These are phyloP conservation scores for Ormyrus thymus DNA, from an alignment of 2,888 invertebrate species.

Conservation along the genomic window DNA sequence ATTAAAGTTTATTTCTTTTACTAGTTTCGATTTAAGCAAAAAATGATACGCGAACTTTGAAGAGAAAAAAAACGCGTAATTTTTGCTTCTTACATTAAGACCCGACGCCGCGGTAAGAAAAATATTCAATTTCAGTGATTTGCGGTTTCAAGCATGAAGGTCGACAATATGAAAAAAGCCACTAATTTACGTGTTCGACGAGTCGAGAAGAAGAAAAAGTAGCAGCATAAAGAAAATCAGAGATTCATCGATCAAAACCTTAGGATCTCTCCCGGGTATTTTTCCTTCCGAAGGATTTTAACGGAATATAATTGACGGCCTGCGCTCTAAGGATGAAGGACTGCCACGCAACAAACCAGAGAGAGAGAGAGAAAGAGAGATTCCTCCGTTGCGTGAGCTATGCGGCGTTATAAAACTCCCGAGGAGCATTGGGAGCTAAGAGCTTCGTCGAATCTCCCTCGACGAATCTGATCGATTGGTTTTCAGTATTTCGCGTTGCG, in stretches of 20 bases:
- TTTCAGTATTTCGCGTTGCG: slow-evolving; percentile 28
- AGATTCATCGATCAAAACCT: slow-evolving; percentile 46
- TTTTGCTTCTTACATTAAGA: slow-evolving; percentile 14
- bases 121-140: slow-evolving; percentile 47
- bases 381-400: slow-evolving; percentile 28
- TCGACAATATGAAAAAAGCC: slow-evolving; percentile 13
- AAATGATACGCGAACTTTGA: background rate
- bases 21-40: background rate
- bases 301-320: slow-evolving; percentile 53
- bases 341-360: slow-evolving; percentile 25
- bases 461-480: slow-evolving; percentile 49
- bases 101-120: slow-evolving; percentile 11
- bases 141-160: background rate
- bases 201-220: slow-evolving; percentile 4
- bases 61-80: background rate
- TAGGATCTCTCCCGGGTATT: slow-evolving; percentile 5
- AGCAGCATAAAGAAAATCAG: background rate
- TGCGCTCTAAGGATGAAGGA: slow-evolving; percentile 33
- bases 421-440: background rate
- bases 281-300: slow-evolving; percentile 33
- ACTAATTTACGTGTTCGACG: slow-evolving; percentile 46
- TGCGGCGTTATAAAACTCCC: slow-evolving; percentile 20
- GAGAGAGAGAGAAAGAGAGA: slow-evolving; percentile 6
- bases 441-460: slow-evolving; percentile 20
- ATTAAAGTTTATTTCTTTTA: background rate